Evolutionary conservation across 2,888 invertebrate genomes (phyloP), one percentile per base, ranked within the genome.

Genomic region (Xanthia icteritia): DNA sequence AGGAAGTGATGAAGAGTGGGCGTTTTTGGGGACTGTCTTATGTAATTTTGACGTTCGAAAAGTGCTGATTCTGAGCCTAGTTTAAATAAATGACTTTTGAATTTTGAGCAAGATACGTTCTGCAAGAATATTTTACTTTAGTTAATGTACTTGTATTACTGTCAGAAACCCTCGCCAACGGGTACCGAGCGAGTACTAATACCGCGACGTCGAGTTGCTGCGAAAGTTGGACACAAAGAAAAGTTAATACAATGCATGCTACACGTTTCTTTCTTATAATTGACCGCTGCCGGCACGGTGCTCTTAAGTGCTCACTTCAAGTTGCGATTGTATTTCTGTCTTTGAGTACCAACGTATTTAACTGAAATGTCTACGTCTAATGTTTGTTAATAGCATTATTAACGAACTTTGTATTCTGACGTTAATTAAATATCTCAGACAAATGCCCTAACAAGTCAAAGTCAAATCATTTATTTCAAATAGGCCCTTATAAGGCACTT

Each of bases 181-280:
- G 20, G 39, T n/a, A 45, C 27, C 45, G 23, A n/a, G 20, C 23
- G n/a, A n/a, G 54, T 15, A 36, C n/a, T n/a, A n/a, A n/a, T 23
- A 63, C 36, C 13, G 15, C 13, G 20, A 17, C 5, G 31, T 42
- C 13, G 36, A 69, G 45, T 68, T 48, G 15, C n/a, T 31, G 60
- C 2, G 15, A 17, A 69, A 83, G 56, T 77, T 77, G 6, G 27
- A 31, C 36, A 76, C 70, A 73, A 71, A 58, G 80, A 73, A 70
- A 75, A 80, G 9, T 82, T 63, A 48, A 75, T 60, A 79, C 80
- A 83, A 76, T 76, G 73, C 76, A 31, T 36, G 39, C 31, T 51
- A 56, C 45, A 39, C 39, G 76, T 70, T 60, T 61, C 58, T 42
- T 31, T 65, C 60, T 27, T 58, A 48, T 27, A 68, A 31, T 2